These are phyloP conservation scores for Actinostola sp. DNA, from an alignment of 92 coral and sea anemone genomes.

Conservation along the genomic window DNA sequence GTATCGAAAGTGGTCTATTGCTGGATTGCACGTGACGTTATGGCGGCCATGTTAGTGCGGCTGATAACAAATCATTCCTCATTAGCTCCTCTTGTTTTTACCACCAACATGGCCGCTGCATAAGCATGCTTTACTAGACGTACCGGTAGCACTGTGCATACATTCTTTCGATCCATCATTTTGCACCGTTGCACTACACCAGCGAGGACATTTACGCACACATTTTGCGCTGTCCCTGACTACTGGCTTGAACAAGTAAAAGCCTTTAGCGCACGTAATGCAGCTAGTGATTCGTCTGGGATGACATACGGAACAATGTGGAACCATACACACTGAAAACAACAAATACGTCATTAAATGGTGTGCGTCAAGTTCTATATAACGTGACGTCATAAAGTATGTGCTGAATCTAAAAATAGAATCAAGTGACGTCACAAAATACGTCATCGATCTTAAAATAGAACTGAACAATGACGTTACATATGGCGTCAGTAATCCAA, in stretches of 20 bases:
- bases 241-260: constrained; percentile 38
- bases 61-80: too few species aligned
- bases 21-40: too few species aligned
- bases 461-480: too few species aligned
- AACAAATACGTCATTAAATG: background rate
- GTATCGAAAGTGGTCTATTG: too few species aligned
- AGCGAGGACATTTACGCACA: constrained; percentile 51
- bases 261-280: constrained; percentile 38
- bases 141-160: constrained; percentile 12
- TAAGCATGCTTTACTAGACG: too few species aligned
- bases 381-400: background rate
- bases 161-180: constrained; percentile 22
- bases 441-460: too few species aligned
- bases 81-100: too few species aligned
- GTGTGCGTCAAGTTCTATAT: background rate
- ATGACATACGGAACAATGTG: constrained; percentile 46
- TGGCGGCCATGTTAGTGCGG: too few species aligned
- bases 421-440: too few species aligned
- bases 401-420: background rate
- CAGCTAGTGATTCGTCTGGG: constrained; percentile 59
- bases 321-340: constrained; percentile 49
- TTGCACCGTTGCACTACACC: constrained; percentile 12
- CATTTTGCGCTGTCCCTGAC: constrained; percentile 57
- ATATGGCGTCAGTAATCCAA: too few species aligned
- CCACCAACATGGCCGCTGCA: too few species aligned